phyloP scores from a whole-genome alignment of 35 echinoderm and acorn worm genomes.

The Strongylocentrotus purpuratus region DNA sequence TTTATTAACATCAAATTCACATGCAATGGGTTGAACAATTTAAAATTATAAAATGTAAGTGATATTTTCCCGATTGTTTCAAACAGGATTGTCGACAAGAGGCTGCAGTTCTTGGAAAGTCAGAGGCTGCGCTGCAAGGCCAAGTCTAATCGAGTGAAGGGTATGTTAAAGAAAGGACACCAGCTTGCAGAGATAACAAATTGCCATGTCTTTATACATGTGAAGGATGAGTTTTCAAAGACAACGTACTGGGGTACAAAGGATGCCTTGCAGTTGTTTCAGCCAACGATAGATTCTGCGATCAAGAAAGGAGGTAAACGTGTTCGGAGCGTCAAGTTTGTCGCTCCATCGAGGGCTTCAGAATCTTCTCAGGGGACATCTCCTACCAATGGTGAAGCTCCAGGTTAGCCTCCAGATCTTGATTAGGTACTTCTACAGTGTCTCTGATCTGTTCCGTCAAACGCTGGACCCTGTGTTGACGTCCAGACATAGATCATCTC shows the following conservation, averaged over 20 bases:
- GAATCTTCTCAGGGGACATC: not conserved
- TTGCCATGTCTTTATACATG: not conserved
- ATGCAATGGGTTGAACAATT: too few species aligned
- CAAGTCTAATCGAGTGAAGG: not conserved
- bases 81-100: not conserved
- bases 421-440: not conserved
- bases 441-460: not conserved
- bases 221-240: conserved; percentile 36
- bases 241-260: conserved; percentile 14
- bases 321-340: conserved; percentile 14
- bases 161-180: conserved; percentile 24
- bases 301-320: not conserved
- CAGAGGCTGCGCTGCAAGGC: not conserved
- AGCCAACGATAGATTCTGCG: conserved; percentile 7
- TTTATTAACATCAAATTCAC: too few species aligned
- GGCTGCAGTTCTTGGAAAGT: not conserved
- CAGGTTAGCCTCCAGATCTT: not conserved
- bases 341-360: not conserved
- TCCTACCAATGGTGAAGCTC: not conserved
- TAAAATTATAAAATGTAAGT: too few species aligned
- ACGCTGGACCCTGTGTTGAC: not conserved
- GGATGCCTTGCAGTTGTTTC: not conserved
- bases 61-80: too few species aligned
- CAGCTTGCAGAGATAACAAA: conserved; percentile 1
- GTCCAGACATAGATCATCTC: too few species aligned